These are phyloP conservation scores for Drosophila dunni DNA, from an alignment of 1,140 invertebrate species.

Conservation along the genomic window DNA sequence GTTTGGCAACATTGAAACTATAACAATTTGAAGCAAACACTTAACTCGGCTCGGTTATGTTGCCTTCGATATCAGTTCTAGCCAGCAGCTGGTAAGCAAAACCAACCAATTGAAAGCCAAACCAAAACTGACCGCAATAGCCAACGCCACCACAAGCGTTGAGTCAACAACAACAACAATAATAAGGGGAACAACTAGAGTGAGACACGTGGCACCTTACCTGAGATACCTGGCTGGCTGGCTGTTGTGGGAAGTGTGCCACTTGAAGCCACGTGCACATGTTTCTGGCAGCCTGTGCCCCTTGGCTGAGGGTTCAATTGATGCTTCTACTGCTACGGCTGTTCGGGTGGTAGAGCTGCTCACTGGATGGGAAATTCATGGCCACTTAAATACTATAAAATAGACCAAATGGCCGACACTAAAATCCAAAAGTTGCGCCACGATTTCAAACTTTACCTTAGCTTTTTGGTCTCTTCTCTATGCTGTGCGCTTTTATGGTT, in stretches of 20 bases:
- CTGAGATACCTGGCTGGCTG: conserved; percentile 10
- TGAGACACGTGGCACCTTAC: conserved; percentile 16
- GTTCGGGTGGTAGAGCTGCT: conserved; percentile 15
- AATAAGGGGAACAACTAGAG: conserved; percentile 13
- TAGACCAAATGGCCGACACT: conserved; percentile 73
- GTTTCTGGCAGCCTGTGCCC: conserved; percentile 52
- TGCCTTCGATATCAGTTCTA: conserved; percentile 17
- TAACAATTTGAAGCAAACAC: conserved; percentile 30
- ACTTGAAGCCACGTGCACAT: conserved; percentile 60
- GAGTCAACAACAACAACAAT: conserved; percentile 15
- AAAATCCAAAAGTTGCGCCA: conserved; percentile 74
- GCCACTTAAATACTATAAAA: conserved; percentile 81
- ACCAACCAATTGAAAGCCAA: conserved; percentile 60
- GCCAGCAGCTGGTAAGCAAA: conserved; percentile 28
- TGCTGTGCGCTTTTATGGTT: conserved; percentile 63
- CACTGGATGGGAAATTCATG: conserved; percentile 71
- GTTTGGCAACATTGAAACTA: conserved; percentile 44
- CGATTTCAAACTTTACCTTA: conserved; percentile 62
- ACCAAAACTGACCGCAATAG: conserved; percentile 60
- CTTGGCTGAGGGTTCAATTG: conserved; percentile 45
- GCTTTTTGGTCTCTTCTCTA: conserved; percentile 21
- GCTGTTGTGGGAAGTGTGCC: conserved; percentile 11
- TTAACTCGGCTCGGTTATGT: not conserved
- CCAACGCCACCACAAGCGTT: conserved; percentile 16
- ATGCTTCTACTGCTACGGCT: conserved; percentile 17